Evolutionary conservation across 2,113 vertebrate genomes (phyloP), one percentile per base, ranked within the genome.

Genomic region (Sinosuthora webbiana): DNA sequence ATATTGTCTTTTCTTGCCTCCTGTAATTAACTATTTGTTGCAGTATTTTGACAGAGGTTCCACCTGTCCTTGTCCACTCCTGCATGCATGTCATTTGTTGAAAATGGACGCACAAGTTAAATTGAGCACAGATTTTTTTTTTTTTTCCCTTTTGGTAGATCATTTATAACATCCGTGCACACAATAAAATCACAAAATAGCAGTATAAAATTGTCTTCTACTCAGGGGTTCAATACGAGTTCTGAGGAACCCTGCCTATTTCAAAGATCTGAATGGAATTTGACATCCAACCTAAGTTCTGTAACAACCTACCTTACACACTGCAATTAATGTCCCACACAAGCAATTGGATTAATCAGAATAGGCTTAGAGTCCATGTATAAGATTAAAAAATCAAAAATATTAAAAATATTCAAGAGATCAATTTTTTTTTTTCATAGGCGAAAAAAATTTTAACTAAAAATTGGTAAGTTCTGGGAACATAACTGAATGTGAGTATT

Each of bases 1-100:
- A 37, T 47, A 64, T 20, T 79, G 11, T 85, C 23, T 67, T 92
- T 87, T 95, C 45, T 92, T 55, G 59, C 84, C 24, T 74, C 27
- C 59, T 47, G 19, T 83, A 93, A 67, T 94, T 91, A 84, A 84
- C 69, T 27, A 37, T 85, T 93, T 73, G 28, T 50, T 91, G 25
- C 50, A 71, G 20, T 78, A 65, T 85, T 93, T 87, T 83, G 21
- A 45, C 56, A 74, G 28, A 52, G 1, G 0, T 87, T 87, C n/a
- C 11, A 42, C 2, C 1, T 64, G 22, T 47, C 28, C 56, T 70
- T 75, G n/a, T 20, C n/a, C 8, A 25, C 6, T 41, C 10, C 24
- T n/a, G 4, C 4, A 16, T 45, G 5, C 0, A 0, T 39, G 7
- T 35, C 19, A 67, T 39, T 42, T 71, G 15, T 25, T 79, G 41